A percentile compares a stretch with the other conserved stretches of the same genome.
Evolutionary conservation across 92 coral and sea anemone genomes (phyloP).

Genomic region (Epizoanthus illoricatus): DNA sequence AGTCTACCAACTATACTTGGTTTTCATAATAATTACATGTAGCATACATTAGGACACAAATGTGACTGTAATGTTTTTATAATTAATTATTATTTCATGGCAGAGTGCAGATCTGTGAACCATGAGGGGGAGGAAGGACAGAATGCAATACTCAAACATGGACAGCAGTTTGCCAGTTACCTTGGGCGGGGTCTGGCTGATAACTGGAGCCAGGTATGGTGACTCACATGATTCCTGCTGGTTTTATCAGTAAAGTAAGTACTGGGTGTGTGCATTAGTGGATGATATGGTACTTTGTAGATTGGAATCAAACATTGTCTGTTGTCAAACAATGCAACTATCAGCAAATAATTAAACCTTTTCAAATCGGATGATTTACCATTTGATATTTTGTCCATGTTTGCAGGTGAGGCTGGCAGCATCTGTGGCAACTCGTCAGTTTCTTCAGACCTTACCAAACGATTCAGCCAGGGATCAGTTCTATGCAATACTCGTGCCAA

Average conservation of each 20-base stretch:
- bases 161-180: constrained; percentile 81
- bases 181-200: constrained; percentile 90
- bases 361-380: background rate
- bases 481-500: constrained; percentile 85
- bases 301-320: too few species aligned
- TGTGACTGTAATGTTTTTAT: too few species aligned
- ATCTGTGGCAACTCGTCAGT: constrained; percentile 91
- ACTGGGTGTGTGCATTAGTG: too few species aligned
- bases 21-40: too few species aligned
- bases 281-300: too few species aligned
- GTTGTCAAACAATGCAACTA: too few species aligned
- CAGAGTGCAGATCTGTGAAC: constrained; percentile 32
- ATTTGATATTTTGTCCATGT: background rate
- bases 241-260: background rate
- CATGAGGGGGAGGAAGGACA: constrained; percentile 43
- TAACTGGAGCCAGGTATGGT: constrained; percentile 95
- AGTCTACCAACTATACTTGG: too few species aligned
- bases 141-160: constrained; percentile 53
- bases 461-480: constrained; percentile 81
- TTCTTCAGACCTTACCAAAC: constrained; percentile 83
- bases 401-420: constrained; percentile 91
- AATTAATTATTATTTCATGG: too few species aligned
- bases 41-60: too few species aligned
- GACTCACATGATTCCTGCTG: background rate
- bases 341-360: too few species aligned